Percentiles rank a stretch among this genome's conserved stretches.
Conservation (phyloP, 1,140 invertebrate species). For the Hyles euphorbiae region DNA sequence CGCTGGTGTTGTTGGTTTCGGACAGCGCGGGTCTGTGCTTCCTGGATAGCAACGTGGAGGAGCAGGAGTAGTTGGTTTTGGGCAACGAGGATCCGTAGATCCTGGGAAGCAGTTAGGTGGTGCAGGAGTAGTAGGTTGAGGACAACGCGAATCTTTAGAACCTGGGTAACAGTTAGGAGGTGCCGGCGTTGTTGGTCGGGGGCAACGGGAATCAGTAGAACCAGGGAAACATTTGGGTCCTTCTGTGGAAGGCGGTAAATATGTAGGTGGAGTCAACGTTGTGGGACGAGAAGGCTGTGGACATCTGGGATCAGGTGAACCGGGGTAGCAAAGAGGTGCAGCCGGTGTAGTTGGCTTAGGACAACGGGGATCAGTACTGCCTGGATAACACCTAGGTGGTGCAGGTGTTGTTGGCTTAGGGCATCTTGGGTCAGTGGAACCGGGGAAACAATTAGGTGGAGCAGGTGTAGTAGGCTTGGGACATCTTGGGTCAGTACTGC, state of each 20-base stretch:
- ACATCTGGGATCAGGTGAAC: conserved; percentile 40
- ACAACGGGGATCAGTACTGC: conserved; percentile 61
- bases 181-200: conserved; percentile 29
- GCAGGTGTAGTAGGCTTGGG: conserved; percentile 29
- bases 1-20: conserved; percentile 33
- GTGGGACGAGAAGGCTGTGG: conserved; percentile 29
- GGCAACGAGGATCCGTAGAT: conserved; percentile 57
- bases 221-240: conserved; percentile 46
- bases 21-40: conserved; percentile 9
- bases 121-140: conserved; percentile 29
- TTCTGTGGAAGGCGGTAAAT: conserved; percentile 22
- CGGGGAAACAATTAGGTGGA: conserved; percentile 44
- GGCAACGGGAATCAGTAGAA: conserved; percentile 50
- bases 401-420: conserved; percentile 22
- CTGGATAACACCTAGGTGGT: conserved; percentile 53
- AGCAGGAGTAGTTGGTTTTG: conserved; percentile 24
- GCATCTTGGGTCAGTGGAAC: conserved; percentile 44
- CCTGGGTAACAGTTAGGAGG: conserved; percentile 50
- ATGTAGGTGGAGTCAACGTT: conserved; percentile 29
- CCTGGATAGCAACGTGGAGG: conserved; percentile 26
- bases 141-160: conserved; percentile 46
- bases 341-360: conserved; percentile 27
- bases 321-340: conserved; percentile 44
- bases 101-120: conserved; percentile 52
- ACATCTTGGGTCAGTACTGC: conserved; percentile 46